A percentile compares a stretch with the other conserved stretches of the same genome.
Evolutionary conservation across 2,113 vertebrate genomes (phyloP).

Genomic region (Callorhinus ursinus): DNA sequence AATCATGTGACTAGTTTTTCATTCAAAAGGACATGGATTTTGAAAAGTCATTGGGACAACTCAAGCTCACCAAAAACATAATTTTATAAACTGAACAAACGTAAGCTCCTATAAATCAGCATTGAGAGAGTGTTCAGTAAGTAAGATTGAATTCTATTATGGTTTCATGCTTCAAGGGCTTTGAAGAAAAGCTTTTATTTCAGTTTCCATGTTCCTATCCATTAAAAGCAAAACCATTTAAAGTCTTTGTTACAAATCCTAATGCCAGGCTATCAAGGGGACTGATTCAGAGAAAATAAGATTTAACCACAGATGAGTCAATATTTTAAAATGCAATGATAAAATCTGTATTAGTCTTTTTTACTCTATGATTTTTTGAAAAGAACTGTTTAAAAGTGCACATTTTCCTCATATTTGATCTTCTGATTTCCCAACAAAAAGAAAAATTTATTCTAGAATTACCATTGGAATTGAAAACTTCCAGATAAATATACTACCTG

Average conservation of each 20-base stretch:
- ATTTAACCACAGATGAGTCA: neutral
- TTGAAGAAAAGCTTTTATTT: constrained; percentile 61
- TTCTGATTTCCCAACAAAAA: constrained; percentile 1
- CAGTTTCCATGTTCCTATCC: neutral
- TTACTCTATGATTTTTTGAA: constrained; percentile 24
- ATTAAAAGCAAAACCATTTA: neutral
- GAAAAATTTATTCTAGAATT: constrained; percentile 17
- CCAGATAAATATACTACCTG: neutral
- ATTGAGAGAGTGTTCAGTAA: neutral
- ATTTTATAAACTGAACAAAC: constrained; percentile 4
- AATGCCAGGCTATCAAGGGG: constrained; percentile 1
- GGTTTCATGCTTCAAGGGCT: constrained; percentile 7
- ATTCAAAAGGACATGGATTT: neutral
- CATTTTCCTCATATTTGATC: neutral
- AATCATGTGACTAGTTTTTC: neutral
- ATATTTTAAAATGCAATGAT: constrained; percentile 7
- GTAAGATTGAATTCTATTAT: neutral
- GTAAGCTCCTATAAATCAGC: neutral
- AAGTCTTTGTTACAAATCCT: neutral
- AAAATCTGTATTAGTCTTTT: neutral
- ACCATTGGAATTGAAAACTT: neutral
- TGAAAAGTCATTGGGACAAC: constrained; percentile 34
- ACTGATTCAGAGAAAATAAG: constrained; percentile 43
- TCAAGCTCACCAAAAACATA: constrained; percentile 23
- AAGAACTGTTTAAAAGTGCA: neutral